These are phyloP conservation scores for Oligia fasciuncula DNA, from an alignment of 2,888 invertebrate species.

Conservation along the genomic window DNA sequence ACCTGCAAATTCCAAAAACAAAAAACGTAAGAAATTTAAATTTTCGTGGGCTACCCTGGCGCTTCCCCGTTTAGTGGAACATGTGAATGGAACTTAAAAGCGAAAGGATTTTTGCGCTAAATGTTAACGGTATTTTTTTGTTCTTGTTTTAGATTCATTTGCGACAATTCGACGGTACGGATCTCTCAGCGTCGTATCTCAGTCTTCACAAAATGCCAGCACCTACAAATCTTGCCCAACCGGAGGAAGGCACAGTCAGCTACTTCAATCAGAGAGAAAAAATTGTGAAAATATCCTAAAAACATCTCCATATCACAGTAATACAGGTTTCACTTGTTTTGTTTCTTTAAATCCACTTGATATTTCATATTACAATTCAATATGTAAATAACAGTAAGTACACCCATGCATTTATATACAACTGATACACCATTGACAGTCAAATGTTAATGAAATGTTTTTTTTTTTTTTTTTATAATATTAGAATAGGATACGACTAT, in stretches of 20 bases:
- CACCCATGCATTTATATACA: conserved; percentile 14
- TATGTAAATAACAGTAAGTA: conserved; percentile 36
- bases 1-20: too few relatives aligned
- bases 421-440: conserved; percentile 1
- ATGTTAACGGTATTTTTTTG: neutral
- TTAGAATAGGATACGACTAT: neutral
- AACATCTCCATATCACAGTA: neutral
- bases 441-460: conserved; percentile 4
- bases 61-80: neutral
- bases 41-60: too few relatives aligned
- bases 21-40: too few relatives aligned
- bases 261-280: conserved; percentile 85
- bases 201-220: conserved; percentile 84
- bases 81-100: neutral
- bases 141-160: conserved; percentile 91
- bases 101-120: neutral
- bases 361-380: conserved; percentile 9
- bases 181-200: conserved; percentile 89
- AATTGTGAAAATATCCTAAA: conserved; percentile 81
- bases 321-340: conserved; percentile 31
- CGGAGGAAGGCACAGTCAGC: conserved; percentile 84
- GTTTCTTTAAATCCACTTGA: conserved; percentile 2
- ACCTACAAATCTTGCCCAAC: conserved; percentile 65
- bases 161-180: conserved; percentile 92
- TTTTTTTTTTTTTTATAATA: too few relatives aligned